Conservation (phyloP, 2,888 invertebrate genomes). For the Dryomyza anilis region DNA sequence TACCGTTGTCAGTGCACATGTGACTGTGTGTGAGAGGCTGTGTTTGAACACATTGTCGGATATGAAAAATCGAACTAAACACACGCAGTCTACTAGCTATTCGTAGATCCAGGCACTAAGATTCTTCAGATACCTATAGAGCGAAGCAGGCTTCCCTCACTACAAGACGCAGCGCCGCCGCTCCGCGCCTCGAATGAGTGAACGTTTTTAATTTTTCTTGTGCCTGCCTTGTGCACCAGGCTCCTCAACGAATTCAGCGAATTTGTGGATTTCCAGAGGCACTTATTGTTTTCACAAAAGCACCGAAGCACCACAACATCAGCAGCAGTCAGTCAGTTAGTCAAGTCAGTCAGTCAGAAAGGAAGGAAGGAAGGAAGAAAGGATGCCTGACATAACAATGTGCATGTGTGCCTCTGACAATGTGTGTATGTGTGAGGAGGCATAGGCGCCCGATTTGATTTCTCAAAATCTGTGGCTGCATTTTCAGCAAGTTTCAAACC, state of each 20-base stretch:
- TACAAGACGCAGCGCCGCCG: background rate
- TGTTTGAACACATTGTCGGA: too few relatives aligned
- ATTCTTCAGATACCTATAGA: too few relatives aligned
- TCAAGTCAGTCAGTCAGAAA: too few relatives aligned
- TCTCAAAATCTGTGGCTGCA: too few relatives aligned
- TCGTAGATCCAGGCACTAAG: background rate
- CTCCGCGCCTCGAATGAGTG: constrained; percentile 11
- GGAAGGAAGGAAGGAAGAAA: constrained; percentile 1
- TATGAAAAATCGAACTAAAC: constrained; percentile 7
- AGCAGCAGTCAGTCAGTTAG: too few relatives aligned
- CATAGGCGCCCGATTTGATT: too few relatives aligned
- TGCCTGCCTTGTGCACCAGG: constrained; percentile 23
- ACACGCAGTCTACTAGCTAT: background rate
- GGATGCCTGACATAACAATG: constrained; percentile 2
- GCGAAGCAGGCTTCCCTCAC: too few relatives aligned
- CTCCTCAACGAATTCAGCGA: constrained; percentile 27
- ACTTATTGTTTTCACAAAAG: constrained; percentile 30
- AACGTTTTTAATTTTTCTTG: constrained; percentile 23
- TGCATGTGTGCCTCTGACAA: background rate
- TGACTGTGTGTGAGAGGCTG: too few relatives aligned
- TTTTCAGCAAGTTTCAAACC: too few relatives aligned
- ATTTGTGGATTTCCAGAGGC: constrained; percentile 28
- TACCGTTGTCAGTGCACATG: too few relatives aligned
- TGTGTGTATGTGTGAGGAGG: background rate
- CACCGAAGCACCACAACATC: too few relatives aligned